Conservation (phyloP, 2,888 invertebrate species). For the Leucophora obtusa region DNA sequence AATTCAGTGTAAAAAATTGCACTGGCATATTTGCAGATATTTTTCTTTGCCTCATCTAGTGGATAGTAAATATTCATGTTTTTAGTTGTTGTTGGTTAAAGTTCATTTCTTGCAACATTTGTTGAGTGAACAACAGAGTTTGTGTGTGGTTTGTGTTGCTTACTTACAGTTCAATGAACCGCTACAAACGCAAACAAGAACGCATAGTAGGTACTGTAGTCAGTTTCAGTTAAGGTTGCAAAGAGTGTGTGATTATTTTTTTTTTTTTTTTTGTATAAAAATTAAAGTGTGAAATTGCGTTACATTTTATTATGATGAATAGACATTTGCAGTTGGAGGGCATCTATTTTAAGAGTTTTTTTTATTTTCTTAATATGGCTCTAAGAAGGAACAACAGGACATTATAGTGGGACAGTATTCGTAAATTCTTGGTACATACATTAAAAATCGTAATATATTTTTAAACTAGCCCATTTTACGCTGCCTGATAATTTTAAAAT, state of each 20-base stretch:
- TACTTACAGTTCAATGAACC: constrained; percentile 30
- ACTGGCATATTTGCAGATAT: not conserved
- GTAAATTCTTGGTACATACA: no score
- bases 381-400: no score
- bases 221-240: not conserved
- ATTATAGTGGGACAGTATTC: no score
- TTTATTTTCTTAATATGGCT: no score
- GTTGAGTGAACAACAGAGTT: not conserved
- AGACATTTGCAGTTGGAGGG: no score
- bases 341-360: no score
- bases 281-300: constrained; percentile 3
- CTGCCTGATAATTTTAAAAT: no score
- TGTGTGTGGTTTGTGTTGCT: constrained; percentile 8
- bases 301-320: not conserved
- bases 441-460: no score
- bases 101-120: constrained; percentile 31
- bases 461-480: no score
- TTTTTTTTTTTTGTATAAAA: not conserved
- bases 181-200: constrained; percentile 3
- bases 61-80: not conserved
- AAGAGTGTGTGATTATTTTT: not conserved
- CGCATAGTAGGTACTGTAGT: not conserved
- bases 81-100: constrained; percentile 19
- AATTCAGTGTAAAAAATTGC: not conserved
- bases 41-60: not conserved